A percentile compares a stretch with the other conserved stretches of the same genome.
Conservation (phyloP, 2,888 invertebrate species). For the Netelia virgata region DNA sequence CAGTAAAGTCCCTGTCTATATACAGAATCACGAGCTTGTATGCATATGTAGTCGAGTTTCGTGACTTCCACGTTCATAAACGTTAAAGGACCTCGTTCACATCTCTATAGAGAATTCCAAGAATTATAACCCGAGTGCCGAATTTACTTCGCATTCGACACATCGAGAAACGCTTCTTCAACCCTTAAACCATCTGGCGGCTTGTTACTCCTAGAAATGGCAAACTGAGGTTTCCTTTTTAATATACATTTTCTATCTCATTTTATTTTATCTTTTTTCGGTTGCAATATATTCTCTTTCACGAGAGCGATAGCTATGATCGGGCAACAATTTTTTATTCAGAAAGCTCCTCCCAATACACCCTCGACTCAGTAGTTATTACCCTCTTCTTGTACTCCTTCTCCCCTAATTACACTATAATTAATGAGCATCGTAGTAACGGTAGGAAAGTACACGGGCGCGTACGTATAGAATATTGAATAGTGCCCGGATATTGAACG, state of each 20-base stretch:
- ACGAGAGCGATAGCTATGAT: neutral
- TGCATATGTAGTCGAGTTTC: conserved; percentile 18
- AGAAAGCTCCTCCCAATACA: neutral
- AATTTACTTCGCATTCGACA: neutral
- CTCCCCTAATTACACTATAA: conserved; percentile 61
- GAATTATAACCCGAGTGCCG: conserved; percentile 36
- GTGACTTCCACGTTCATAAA: conserved; percentile 24
- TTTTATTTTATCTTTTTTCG: too few species aligned
- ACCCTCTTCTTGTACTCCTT: conserved; percentile 36
- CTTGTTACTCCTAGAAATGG: conserved; percentile 51
- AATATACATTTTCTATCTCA: neutral
- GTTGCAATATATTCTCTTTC: conserved; percentile 22
- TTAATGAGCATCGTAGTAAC: conserved; percentile 61
- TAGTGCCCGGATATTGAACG: conserved; percentile 26
- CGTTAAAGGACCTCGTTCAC: conserved; percentile 46
- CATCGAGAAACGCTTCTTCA: neutral
- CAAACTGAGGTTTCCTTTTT: neutral
- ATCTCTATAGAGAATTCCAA: conserved; percentile 32
- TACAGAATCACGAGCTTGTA: neutral
- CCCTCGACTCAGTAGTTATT: conserved; percentile 35
- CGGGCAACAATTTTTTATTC: conserved; percentile 38
- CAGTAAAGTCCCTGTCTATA: neutral
- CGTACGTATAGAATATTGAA: conserved; percentile 64
- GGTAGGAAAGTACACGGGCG: conserved; percentile 34
- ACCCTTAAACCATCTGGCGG: too few species aligned